Percentiles rank a stretch among this genome's conserved stretches.
Conservation (phyloP, 2,113 vertebrate genomes). For the Oostethus manadensis region DNA sequence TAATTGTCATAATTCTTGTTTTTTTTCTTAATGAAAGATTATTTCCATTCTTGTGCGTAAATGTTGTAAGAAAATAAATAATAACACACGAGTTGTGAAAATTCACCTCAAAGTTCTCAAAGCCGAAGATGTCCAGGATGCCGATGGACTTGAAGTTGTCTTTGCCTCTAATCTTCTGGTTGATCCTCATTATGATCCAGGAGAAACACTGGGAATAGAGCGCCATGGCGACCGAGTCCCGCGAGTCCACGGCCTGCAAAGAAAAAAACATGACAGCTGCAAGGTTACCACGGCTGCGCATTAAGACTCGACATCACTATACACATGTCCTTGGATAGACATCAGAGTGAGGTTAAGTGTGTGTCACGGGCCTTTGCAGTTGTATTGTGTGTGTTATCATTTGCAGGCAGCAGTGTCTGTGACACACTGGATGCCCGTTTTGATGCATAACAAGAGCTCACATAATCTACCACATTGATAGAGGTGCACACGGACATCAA, state of each 20-base stretch:
- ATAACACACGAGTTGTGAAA: too few species aligned
- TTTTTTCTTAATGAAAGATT: too few species aligned
- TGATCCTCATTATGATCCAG: conserved; percentile 89
- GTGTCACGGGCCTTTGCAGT: not conserved
- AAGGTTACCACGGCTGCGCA: conserved; percentile 13
- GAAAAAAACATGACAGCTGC: conserved; percentile 6
- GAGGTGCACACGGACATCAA: not conserved
- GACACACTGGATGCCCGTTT: too few species aligned
- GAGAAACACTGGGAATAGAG: conserved; percentile 91
- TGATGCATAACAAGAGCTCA: too few species aligned
- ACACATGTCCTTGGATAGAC: conserved; percentile 8
- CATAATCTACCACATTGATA: too few species aligned
- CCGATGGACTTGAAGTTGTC: conserved; percentile 92
- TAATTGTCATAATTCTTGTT: too few species aligned
- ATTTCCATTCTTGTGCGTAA: too few species aligned
- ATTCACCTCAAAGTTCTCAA: conserved; percentile 88
- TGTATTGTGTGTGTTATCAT: not conserved
- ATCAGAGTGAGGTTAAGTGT: conserved; percentile 7
- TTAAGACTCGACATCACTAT: conserved; percentile 4
- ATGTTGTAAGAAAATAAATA: too few species aligned
- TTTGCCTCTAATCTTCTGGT: conserved; percentile 84
- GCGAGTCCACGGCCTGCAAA: conserved; percentile 83
- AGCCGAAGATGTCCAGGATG: conserved; percentile 92
- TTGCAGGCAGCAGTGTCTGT: too few species aligned
- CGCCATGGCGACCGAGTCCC: conserved; percentile 88